Evolutionary conservation across 2,113 vertebrate species (phyloP).

Genomic region (Mirounga angustirostris): DNA sequence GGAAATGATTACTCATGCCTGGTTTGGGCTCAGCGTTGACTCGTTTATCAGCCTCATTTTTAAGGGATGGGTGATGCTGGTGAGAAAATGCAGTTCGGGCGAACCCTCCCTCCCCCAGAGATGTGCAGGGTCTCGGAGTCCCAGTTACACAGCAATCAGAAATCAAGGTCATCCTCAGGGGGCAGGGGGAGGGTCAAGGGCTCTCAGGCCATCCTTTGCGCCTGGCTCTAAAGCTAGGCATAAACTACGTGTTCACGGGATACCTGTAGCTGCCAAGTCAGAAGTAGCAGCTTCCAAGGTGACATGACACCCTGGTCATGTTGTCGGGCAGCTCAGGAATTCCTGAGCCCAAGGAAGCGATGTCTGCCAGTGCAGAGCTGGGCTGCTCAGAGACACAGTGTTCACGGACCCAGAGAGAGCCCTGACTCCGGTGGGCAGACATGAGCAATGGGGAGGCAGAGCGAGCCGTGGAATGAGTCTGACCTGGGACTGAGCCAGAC

Average conservation of each 20-base stretch:
- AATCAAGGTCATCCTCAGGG: not conserved
- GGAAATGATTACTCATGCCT: constrained; percentile 57
- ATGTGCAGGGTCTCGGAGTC: not conserved
- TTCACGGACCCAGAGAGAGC: not conserved
- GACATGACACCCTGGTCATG: not conserved
- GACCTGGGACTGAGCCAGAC: not conserved
- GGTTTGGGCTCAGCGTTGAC: not conserved
- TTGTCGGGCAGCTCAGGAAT: not conserved
- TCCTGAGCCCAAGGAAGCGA: not conserved
- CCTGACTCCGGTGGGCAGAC: not conserved
- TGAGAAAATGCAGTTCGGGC: constrained; percentile 27
- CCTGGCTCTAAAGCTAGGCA: not conserved
- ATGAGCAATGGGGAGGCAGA: not conserved
- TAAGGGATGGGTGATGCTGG: constrained; percentile 1
- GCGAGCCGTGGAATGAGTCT: not conserved
- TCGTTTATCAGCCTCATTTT: constrained; percentile 28
- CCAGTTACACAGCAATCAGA: not conserved
- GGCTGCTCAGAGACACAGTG: not conserved
- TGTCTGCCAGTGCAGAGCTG: not conserved
- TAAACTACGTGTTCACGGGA: not conserved
- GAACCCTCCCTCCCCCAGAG: not conserved
- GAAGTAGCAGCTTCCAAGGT: not conserved
- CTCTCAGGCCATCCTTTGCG: not conserved
- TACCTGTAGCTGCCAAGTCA: not conserved
- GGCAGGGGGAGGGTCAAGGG: not conserved